phyloP scores from a whole-genome alignment of 1,140 invertebrate species.

The Microplitis mediator region DNA sequence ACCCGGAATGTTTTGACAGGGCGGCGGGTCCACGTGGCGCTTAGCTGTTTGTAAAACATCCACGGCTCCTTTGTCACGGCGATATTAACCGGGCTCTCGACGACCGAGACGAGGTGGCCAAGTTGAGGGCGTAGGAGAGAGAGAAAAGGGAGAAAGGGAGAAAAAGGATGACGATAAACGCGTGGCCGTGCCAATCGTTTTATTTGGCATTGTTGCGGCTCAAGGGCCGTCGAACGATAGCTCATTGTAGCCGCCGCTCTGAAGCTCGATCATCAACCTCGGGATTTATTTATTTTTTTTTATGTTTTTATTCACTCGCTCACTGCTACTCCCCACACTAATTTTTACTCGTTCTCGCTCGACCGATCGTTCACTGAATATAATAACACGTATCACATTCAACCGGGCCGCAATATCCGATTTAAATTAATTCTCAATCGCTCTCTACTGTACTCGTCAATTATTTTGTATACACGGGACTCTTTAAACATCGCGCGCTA shows the following conservation, averaged over 20 bases:
- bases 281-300: no score
- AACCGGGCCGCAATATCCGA: constrained; percentile 46
- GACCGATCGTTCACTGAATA: not conserved
- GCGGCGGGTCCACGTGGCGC: constrained; percentile 53
- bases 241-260: not conserved
- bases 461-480: not conserved
- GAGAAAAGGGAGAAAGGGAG: not conserved
- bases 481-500: no score
- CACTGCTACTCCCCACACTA: not conserved
- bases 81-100: constrained; percentile 48
- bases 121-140: not conserved
- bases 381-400: constrained; percentile 7
- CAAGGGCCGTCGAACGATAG: constrained; percentile 47
- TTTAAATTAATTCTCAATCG: constrained; percentile 51
- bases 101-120: not conserved
- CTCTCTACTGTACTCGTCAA: not conserved
- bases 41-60: constrained; percentile 61
- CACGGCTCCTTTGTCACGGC: constrained; percentile 52
- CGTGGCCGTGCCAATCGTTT: constrained; percentile 44
- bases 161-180: constrained; percentile 30
- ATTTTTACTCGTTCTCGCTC: constrained; percentile 21
- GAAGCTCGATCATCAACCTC: no score
- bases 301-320: no score
- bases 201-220: constrained; percentile 53
- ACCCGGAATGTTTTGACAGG: constrained; percentile 58